These are phyloP conservation scores for Lordiphosa andalusiaca DNA, from an alignment of 2,888 invertebrate genomes.

Conservation along the genomic window DNA sequence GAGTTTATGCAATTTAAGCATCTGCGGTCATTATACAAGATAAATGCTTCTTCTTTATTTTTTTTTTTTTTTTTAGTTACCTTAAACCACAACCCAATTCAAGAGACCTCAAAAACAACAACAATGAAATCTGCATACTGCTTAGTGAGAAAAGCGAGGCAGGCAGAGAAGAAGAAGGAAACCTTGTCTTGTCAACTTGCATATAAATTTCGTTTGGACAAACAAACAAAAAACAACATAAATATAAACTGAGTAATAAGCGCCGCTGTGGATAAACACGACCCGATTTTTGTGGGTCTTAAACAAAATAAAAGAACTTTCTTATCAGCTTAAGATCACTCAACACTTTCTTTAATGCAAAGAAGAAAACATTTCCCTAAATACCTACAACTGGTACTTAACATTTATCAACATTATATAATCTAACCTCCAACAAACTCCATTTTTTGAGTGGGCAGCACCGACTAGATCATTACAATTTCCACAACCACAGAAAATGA, in stretches of 20 bases:
- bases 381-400: not conserved
- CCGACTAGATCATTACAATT: not conserved
- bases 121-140: constrained; percentile 20
- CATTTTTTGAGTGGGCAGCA: constrained; percentile 17
- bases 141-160: constrained; percentile 27
- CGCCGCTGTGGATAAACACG: constrained; percentile 39
- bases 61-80: constrained; percentile 10
- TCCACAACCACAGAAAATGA: constrained; percentile 37
- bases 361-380: constrained; percentile 13
- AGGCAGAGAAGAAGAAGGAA: constrained; percentile 14
- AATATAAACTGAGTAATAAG: constrained; percentile 23
- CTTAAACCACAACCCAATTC: constrained; percentile 48
- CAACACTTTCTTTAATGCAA: constrained; percentile 33
- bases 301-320: constrained; percentile 25
- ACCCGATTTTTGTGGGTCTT: constrained; percentile 40
- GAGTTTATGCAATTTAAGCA: constrained; percentile 44
- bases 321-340: constrained; percentile 35
- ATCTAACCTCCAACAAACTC: constrained; percentile 38
- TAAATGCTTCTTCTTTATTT: constrained; percentile 34
- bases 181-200: constrained; percentile 50
- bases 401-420: constrained; percentile 23
- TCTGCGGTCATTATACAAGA: constrained; percentile 41
- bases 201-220: constrained; percentile 47
- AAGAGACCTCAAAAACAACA: constrained; percentile 11
- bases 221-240: constrained; percentile 14